A percentile compares a stretch with the other conserved stretches of the same genome.
These are phyloP conservation scores for Palloptera scutellata DNA, from an alignment of 2,888 invertebrate species.

Conservation along the genomic window DNA sequence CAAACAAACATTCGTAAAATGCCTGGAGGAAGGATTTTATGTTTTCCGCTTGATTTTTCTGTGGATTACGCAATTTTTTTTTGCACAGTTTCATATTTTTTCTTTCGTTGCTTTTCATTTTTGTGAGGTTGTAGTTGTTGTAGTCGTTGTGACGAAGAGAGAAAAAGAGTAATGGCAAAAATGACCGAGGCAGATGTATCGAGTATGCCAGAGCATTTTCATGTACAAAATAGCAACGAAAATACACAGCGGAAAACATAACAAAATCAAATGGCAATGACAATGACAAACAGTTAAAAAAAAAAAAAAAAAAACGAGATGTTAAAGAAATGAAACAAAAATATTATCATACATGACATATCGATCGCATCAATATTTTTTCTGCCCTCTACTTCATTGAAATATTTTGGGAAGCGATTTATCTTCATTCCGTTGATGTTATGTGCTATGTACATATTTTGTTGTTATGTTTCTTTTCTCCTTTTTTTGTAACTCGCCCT, in stretches of 20 bases:
- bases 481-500: not conserved
- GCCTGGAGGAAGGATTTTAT: not conserved
- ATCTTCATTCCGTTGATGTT: not conserved
- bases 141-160: too few relatives aligned
- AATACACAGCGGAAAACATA: too few relatives aligned
- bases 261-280: not conserved
- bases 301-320: not conserved
- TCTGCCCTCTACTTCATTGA: not conserved
- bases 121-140: too few relatives aligned
- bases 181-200: too few relatives aligned
- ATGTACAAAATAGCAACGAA: too few relatives aligned
- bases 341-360: slow-evolving; percentile 25
- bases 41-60: not conserved
- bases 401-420: not conserved
- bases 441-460: not conserved
- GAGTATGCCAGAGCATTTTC: too few relatives aligned
- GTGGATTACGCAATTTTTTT: slow-evolving; percentile 26
- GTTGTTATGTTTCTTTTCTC: not conserved
- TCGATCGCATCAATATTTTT: slow-evolving; percentile 26
- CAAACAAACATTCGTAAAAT: not conserved
- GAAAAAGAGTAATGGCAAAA: too few relatives aligned
- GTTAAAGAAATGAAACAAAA: not conserved
- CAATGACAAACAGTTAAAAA: not conserved
- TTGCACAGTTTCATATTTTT: not conserved
- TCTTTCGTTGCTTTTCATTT: too few relatives aligned